A percentile compares a stretch with the other conserved stretches of the same genome.
phyloP scores from a whole-genome alignment of 2,797 vertebrate species.

The Anolis apletophallus region DNA sequence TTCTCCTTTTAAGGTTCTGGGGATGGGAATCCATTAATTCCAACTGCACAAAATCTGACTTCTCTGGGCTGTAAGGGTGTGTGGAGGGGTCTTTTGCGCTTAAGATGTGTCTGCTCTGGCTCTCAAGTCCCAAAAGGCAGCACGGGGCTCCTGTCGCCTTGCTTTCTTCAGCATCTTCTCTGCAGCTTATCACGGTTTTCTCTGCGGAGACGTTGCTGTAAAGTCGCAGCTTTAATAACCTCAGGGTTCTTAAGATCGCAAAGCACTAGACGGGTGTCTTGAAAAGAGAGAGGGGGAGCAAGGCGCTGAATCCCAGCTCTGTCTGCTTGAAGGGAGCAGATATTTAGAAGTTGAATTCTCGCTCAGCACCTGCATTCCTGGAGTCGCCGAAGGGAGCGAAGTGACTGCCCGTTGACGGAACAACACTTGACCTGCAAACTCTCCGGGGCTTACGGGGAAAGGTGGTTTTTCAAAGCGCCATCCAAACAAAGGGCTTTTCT shows the following conservation, averaged over 20 bases:
- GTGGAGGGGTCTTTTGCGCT: no score
- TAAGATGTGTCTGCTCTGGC: background rate
- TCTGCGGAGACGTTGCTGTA: background rate
- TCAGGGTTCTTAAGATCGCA: background rate
- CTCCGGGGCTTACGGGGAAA: background rate
- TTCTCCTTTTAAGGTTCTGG: no score
- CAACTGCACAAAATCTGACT: background rate
- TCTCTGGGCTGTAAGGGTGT: background rate
- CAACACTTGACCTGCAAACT: background rate
- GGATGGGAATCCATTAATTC: background rate
- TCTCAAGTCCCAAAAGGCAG: background rate
- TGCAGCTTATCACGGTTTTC: background rate
- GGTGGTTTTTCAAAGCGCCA: background rate
- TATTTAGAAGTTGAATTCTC: background rate
- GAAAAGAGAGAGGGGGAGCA: background rate
- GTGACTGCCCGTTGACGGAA: background rate
- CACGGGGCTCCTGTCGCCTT: background rate
- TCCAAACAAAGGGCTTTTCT: background rate
- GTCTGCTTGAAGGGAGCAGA: background rate
- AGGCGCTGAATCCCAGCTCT: background rate
- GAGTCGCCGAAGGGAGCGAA: background rate
- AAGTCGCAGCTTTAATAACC: conserved; percentile 1
- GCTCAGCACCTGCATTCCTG: background rate
- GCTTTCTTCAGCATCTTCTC: background rate
- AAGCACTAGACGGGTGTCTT: background rate